Percentiles rank a stretch among this genome's conserved stretches.
Conservation (phyloP, 2,888 invertebrate genomes). For the Neoitamus cyanurus region DNA sequence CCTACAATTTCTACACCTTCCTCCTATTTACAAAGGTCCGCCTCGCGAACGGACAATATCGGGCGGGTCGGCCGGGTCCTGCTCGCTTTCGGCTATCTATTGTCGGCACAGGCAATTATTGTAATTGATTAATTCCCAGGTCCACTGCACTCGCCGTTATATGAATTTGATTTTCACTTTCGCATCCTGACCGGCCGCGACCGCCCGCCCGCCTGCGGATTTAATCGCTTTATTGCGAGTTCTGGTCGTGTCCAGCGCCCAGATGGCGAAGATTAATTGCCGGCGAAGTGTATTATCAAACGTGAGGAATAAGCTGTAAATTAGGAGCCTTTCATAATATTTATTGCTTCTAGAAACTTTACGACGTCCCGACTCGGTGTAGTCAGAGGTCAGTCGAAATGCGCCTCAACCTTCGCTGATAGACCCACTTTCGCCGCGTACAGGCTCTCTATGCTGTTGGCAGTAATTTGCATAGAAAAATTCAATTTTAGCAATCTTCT, state of each 20-base stretch:
- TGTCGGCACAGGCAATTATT: conserved; percentile 40
- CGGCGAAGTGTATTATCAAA: conserved; percentile 25
- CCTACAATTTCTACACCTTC: conserved; percentile 42
- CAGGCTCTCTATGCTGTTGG: not conserved
- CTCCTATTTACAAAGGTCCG: conserved; percentile 23
- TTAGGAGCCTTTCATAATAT: conserved; percentile 39
- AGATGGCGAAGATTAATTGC: conserved; percentile 27
- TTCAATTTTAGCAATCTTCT: conserved; percentile 30
- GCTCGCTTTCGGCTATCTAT: conserved; percentile 8
- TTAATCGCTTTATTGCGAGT: conserved; percentile 3
- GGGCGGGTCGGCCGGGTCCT: not conserved
- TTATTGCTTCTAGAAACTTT: conserved; percentile 22
- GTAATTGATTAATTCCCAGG: conserved; percentile 35
- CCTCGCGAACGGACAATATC: not conserved
- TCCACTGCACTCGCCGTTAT: conserved; percentile 18
- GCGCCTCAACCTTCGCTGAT: not conserved
- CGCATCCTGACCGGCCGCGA: not conserved
- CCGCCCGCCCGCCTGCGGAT: not conserved
- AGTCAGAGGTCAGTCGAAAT: not conserved
- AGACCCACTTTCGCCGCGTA: not conserved
- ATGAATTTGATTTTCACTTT: conserved; percentile 40
- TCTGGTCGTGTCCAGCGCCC: not conserved
- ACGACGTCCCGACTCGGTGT: not conserved
- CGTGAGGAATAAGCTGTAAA: conserved; percentile 39
- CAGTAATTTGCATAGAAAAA: conserved; percentile 16